phyloP scores from a whole-genome alignment of 2,797 vertebrate genomes.

The Lemur catta region DNA sequence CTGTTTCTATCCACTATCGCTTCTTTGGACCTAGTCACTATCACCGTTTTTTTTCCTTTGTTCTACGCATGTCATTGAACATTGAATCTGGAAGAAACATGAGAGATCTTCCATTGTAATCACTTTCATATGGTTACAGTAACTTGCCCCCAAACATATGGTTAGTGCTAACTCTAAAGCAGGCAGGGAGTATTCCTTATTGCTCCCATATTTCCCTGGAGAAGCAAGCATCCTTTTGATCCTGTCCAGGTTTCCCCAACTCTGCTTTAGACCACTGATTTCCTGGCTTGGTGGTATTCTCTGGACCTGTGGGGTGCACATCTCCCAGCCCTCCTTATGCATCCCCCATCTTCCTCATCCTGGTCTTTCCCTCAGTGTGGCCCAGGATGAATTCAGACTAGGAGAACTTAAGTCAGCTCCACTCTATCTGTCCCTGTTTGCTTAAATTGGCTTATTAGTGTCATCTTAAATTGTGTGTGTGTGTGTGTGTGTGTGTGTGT shows the following conservation, averaged over 20 bases:
- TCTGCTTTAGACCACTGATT: not conserved
- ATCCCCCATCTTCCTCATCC: not conserved
- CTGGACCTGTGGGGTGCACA: not conserved
- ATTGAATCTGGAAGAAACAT: constrained; percentile 28
- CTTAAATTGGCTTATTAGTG: not conserved
- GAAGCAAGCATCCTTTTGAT: constrained; percentile 24
- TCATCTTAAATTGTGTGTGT: not conserved
- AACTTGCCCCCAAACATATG: constrained; percentile 12
- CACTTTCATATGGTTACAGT: constrained; percentile 10
- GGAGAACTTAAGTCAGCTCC: not conserved
- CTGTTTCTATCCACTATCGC: not conserved
- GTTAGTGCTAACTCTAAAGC: not conserved
- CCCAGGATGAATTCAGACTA: not conserved
- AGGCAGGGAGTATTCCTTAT: not conserved
- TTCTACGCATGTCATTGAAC: not conserved
- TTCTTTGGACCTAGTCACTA: not conserved
- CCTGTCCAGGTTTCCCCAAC: not conserved
- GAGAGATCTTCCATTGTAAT: constrained; percentile 33
- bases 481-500: not conserved
- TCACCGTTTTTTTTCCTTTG: not conserved
- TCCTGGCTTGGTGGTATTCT: not conserved
- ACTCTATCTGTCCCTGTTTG: not conserved
- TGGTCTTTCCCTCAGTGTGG: not conserved
- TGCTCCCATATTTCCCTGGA: constrained; percentile 28
- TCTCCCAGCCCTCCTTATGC: not conserved